phyloP scores from a whole-genome alignment of 2,888 invertebrate species.

The Marronus borbonicus region DNA sequence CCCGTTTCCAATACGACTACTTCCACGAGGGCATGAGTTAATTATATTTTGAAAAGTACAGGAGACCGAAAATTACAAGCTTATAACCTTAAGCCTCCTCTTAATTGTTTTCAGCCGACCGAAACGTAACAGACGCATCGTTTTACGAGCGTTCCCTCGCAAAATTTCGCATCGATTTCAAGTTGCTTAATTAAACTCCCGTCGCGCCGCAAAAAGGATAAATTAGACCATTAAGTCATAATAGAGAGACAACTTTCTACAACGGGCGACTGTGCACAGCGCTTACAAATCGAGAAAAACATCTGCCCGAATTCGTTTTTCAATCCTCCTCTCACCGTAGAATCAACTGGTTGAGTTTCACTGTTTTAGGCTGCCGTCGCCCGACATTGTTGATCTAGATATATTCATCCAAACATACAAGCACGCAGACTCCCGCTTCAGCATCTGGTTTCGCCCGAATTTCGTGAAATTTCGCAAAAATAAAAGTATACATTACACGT shows the following conservation, averaged over 20 bases:
- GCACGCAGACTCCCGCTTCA: not conserved
- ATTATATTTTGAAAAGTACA: not conserved
- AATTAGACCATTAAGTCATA: conserved; percentile 48
- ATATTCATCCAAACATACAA: not conserved
- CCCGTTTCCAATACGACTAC: not conserved
- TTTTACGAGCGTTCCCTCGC: conserved; percentile 34
- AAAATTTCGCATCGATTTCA: conserved; percentile 29
- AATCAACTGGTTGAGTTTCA: conserved; percentile 23
- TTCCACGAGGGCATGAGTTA: conserved; percentile 4
- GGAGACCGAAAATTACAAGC: not conserved
- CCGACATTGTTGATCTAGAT: conserved; percentile 16
- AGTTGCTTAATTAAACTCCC: conserved; percentile 45
- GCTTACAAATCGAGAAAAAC: conserved; percentile 34
- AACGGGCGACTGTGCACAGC: not conserved
- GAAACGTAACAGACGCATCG: not conserved
- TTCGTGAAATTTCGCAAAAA: conserved; percentile 45
- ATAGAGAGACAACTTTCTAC: conserved; percentile 52
- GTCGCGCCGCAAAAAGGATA: conserved; percentile 42
- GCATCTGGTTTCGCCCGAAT: conserved; percentile 38
- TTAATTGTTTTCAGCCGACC: conserved; percentile 30
- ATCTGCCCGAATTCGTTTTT: conserved; percentile 44
- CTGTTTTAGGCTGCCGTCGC: conserved; percentile 7
- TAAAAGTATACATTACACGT: conserved; percentile 47
- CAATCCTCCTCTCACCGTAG: conserved; percentile 10
- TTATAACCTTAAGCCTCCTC: not conserved